A percentile compares a stretch with the other conserved stretches of the same genome.
Evolutionary conservation across 2,888 invertebrate species (phyloP).

Genomic region (Conomelus anceps): DNA sequence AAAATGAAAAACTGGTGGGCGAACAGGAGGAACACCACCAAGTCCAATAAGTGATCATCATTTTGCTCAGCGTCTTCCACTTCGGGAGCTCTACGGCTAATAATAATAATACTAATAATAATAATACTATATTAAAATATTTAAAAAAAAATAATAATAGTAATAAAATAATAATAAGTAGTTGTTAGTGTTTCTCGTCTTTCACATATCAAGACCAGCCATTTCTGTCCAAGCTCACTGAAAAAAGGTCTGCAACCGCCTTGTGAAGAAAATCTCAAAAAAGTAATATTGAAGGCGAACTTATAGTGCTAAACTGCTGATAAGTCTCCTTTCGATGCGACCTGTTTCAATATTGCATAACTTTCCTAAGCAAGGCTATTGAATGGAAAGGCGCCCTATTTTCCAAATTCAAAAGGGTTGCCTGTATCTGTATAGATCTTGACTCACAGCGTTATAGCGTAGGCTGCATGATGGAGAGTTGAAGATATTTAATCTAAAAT

Average conservation of each 20-base stretch:
- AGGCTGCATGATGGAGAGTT: no score
- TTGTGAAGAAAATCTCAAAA: not conserved
- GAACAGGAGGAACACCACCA: no score
- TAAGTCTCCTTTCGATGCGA: not conserved
- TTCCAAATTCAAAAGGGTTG: not conserved
- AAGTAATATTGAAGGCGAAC: not conserved
- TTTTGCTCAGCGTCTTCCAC: no score
- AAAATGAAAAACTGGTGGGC: no score
- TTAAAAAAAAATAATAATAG: no score
- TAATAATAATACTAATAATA: no score
- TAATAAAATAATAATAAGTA: no score
- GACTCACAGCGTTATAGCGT: not conserved
- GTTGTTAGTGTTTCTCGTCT: not conserved
- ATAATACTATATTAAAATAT: no score
- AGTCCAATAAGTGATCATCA: no score
- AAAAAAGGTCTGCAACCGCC: not conserved
- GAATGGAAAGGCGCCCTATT: not conserved
- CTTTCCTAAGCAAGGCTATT: not conserved
- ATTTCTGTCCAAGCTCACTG: not conserved
- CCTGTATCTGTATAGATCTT: not conserved
- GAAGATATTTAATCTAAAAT: no score
- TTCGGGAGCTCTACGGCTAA: no score
- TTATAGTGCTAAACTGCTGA: not conserved
- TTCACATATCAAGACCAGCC: not conserved
- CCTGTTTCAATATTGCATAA: not conserved